Evolutionary conservation across 2,888 invertebrate genomes (phyloP).

Genomic region (Coecobrya sp.): DNA sequence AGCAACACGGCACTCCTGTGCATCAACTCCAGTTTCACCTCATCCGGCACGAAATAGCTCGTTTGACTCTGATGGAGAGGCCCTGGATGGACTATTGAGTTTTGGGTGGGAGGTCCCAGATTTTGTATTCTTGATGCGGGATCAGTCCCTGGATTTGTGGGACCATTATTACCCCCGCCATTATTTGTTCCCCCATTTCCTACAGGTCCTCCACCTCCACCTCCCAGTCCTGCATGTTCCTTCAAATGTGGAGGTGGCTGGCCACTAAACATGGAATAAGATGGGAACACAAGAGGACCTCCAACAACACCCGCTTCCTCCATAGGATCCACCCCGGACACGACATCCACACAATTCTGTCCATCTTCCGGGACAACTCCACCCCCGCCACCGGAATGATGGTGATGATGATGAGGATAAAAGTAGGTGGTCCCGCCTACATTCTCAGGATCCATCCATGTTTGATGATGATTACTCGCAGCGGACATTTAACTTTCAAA

Average conservation of each 20-base stretch:
- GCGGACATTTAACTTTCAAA: conserved; percentile 73
- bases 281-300: conserved; percentile 87
- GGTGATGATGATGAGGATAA: conserved; percentile 89
- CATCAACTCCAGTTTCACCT: conserved; percentile 93
- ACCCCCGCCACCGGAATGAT: conserved; percentile 85
- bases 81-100: conserved; percentile 84
- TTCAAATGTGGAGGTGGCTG: conserved; percentile 90
- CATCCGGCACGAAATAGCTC: conserved; percentile 95
- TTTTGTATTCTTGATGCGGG: conserved; percentile 59
- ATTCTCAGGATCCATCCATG: conserved; percentile 91
- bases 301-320: conserved; percentile 78
- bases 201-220: conserved; percentile 84
- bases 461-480: conserved; percentile 63
- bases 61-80: conserved; percentile 87
- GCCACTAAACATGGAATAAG: conserved; percentile 90
- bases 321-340: conserved; percentile 58
- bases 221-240: conserved; percentile 84
- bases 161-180: conserved; percentile 88
- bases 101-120: conserved; percentile 81
- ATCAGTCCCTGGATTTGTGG: conserved; percentile 71
- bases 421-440: conserved; percentile 98
- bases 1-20: conserved; percentile 92
- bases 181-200: conserved; percentile 87
- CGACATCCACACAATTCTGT: conserved; percentile 69
- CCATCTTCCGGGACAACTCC: conserved; percentile 63